These are phyloP conservation scores for Xylota segnis DNA, from an alignment of 2,888 invertebrate genomes.

Conservation along the genomic window DNA sequence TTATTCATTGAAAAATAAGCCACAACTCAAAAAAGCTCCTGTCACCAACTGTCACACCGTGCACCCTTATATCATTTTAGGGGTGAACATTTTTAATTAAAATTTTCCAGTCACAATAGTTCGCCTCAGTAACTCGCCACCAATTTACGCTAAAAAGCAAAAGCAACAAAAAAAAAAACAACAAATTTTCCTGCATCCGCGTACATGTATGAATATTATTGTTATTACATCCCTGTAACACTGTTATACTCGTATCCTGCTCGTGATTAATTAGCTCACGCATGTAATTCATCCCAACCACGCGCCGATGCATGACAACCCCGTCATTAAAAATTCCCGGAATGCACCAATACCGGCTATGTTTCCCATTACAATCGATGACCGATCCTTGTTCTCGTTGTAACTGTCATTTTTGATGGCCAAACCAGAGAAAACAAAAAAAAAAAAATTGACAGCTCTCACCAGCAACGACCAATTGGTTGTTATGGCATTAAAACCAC, in stretches of 20 bases:
- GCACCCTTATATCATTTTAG: not conserved
- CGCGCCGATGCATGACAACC: constrained; percentile 49
- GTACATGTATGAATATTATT: constrained; percentile 3
- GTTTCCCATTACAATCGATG: constrained; percentile 45
- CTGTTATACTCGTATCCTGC: constrained; percentile 39
- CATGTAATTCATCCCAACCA: constrained; percentile 50
- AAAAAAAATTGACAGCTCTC: constrained; percentile 1
- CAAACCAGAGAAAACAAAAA: not conserved
- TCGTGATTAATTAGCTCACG: constrained; percentile 70
- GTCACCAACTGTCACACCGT: constrained; percentile 3
- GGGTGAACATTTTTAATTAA: constrained; percentile 37
- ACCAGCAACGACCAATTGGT: constrained; percentile 49
- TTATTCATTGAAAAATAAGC: constrained; percentile 2
- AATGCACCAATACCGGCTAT: constrained; percentile 3
- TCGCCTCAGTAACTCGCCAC: constrained; percentile 51
- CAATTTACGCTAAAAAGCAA: constrained; percentile 25
- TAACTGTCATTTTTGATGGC: constrained; percentile 45
- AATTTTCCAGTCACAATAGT: constrained; percentile 40
- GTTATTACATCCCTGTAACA: constrained; percentile 30
- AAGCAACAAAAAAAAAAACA: not conserved
- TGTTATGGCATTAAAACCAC: constrained; percentile 62
- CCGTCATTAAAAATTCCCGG: constrained; percentile 53
- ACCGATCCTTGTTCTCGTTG: constrained; percentile 42
- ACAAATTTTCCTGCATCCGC: constrained; percentile 3
- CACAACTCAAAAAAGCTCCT: constrained; percentile 5